Evolutionary conservation across 2,113 vertebrate genomes (phyloP).

Genomic region (Acanthochromis polyacanthus): DNA sequence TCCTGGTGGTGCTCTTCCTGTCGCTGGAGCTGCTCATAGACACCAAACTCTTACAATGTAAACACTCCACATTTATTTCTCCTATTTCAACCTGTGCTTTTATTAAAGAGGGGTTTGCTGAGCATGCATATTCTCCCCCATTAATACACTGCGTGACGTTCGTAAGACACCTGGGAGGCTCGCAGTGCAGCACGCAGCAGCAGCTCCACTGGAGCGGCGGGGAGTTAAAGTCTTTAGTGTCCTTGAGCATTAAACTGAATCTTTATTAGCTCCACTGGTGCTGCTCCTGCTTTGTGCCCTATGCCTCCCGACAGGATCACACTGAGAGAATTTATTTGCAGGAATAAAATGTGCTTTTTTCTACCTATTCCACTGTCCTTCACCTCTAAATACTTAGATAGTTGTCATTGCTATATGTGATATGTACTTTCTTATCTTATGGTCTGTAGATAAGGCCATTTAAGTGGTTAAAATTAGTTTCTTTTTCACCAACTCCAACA

Average conservation of each 20-base stretch:
- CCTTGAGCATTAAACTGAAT: conserved; percentile 26
- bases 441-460: neutral
- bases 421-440: neutral
- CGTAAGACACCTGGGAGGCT: conserved; percentile 52
- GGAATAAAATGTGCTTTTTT: neutral
- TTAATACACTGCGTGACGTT: conserved; percentile 34
- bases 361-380: neutral
- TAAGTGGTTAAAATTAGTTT: too few species aligned
- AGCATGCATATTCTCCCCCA: conserved; percentile 31
- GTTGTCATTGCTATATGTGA: neutral
- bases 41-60: conserved; percentile 98
- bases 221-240: conserved; percentile 32
- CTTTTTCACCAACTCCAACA: too few species aligned
- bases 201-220: conserved; percentile 25
- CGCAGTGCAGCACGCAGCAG: conserved; percentile 4
- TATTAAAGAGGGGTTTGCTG: conserved; percentile 20
- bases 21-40: conserved; percentile 98
- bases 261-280: conserved; percentile 9
- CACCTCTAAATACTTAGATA: neutral
- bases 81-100: conserved; percentile 28
- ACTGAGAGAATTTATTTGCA: conserved; percentile 17
- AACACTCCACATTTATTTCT: conserved; percentile 73
- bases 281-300: conserved; percentile 8
- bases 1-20: conserved; percentile 97
- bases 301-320: neutral